Percentiles rank a stretch among this genome's conserved stretches.
phyloP scores from a whole-genome alignment of 2,888 invertebrate genomes.

The Napeogenes sylphis region DNA sequence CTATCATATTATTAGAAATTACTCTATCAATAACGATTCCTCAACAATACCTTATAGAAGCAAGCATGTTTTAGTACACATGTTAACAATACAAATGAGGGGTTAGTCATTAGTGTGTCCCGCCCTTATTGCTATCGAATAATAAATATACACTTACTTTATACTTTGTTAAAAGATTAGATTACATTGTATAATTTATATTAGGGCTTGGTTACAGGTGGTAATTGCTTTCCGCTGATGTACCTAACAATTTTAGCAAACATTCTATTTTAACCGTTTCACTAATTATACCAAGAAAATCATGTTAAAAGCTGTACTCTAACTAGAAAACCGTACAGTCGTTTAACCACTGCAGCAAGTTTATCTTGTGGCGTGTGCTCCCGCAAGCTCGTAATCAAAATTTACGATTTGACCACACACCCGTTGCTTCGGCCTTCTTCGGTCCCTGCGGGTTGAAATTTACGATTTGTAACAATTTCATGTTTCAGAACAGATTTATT shows the following conservation, averaged over 20 bases:
- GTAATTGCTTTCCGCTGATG: not conserved
- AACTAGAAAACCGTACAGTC: constrained; percentile 5
- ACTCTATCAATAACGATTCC: too few relatives aligned
- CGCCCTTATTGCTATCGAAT: not conserved
- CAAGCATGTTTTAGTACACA: too few relatives aligned
- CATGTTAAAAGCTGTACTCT: not conserved
- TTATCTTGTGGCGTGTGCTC: constrained; percentile 21
- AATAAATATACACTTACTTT: not conserved
- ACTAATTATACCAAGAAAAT: too few relatives aligned
- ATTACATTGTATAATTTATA: constrained; percentile 11
- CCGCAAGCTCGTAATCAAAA: constrained; percentile 38
- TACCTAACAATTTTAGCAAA: too few relatives aligned
- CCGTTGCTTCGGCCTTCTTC: constrained; percentile 18
- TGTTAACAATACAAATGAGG: not conserved
- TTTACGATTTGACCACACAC: constrained; percentile 47
- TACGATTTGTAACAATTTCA: constrained; percentile 27
- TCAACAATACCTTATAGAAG: too few relatives aligned
- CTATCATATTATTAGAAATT: too few relatives aligned
- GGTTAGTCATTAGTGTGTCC: not conserved
- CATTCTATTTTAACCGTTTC: too few relatives aligned
- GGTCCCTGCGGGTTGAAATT: constrained; percentile 19
- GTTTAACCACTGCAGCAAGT: constrained; percentile 19
- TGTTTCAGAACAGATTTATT: constrained; percentile 6
- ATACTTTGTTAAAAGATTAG: constrained; percentile 3
- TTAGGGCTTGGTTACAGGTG: not conserved